Percentiles rank a stretch among this genome's conserved stretches.
phyloP scores from a whole-genome alignment of 2,113 vertebrate genomes.

The Micronycteris hirsuta region DNA sequence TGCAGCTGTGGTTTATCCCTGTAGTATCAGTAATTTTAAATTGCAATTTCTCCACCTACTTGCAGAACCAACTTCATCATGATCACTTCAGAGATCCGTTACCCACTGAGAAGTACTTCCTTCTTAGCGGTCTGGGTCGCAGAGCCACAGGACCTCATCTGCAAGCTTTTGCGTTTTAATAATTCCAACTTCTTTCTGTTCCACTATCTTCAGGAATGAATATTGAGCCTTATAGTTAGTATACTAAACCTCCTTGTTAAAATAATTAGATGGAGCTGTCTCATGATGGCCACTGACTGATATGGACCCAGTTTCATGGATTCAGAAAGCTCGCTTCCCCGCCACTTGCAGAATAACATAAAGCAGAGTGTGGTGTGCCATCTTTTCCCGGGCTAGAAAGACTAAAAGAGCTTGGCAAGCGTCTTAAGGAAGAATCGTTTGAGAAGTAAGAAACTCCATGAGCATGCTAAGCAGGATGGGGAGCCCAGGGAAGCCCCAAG shows the following conservation, averaged over 20 bases:
- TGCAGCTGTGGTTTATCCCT: not conserved
- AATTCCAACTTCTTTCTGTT: not conserved
- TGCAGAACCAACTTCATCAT: not conserved
- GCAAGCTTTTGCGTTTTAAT: not conserved
- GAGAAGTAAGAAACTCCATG: not conserved
- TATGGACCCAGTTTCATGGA: slow-evolving; percentile 73
- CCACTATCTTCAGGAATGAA: not conserved
- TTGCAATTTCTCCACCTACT: not conserved
- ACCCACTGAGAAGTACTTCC: not conserved
- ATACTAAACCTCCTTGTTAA: not conserved
- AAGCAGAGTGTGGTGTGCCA: not conserved
- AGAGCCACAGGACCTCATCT: not conserved
- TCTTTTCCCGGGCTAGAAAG: not conserved
- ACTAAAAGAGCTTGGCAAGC: not conserved
- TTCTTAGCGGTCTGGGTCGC: not conserved
- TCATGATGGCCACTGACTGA: not conserved
- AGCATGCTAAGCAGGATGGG: not conserved
- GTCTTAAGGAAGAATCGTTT: not conserved
- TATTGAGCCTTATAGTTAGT: not conserved
- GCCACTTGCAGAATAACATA: not conserved
- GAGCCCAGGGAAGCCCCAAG: not conserved
- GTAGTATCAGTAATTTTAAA: not conserved
- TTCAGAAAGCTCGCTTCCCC: slow-evolving; percentile 85
- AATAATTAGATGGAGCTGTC: not conserved
- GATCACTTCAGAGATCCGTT: not conserved